Evolutionary conservation across 1,140 invertebrate species (phyloP).

Genomic region (Drosophila parvula): DNA sequence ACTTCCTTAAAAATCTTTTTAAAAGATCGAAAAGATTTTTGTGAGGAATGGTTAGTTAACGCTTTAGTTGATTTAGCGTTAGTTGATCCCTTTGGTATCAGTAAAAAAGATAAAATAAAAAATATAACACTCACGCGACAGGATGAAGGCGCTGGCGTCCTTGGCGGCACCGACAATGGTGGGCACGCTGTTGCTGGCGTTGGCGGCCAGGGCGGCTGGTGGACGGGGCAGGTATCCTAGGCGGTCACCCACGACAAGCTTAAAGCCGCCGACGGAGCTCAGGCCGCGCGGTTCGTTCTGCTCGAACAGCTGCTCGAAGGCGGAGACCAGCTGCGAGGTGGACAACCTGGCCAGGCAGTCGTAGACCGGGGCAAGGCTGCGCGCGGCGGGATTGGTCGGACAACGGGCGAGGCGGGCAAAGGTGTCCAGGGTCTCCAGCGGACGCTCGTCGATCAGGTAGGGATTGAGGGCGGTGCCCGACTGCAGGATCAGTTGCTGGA

Average conservation of each 20-base stretch:
- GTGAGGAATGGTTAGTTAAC: too few relatives aligned
- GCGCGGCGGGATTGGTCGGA: constrained; percentile 1
- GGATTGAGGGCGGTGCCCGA: constrained; percentile 82
- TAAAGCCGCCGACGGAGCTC: constrained; percentile 66
- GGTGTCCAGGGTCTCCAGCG: constrained; percentile 53
- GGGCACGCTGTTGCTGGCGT: constrained; percentile 52
- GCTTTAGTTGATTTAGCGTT: too few relatives aligned
- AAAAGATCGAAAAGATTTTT: neutral
- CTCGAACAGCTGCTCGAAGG: constrained; percentile 58
- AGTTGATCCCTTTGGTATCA: too few relatives aligned
- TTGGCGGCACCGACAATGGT: constrained; percentile 68
- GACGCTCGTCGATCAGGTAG: constrained; percentile 71
- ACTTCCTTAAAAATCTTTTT: neutral
- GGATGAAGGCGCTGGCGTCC: constrained; percentile 78
- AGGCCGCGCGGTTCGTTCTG: constrained; percentile 67
- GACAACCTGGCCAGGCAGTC: constrained; percentile 55
- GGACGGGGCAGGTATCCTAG: constrained; percentile 67
- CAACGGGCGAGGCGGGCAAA: constrained; percentile 70
- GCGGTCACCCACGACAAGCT: constrained; percentile 71
- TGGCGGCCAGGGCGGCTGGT: constrained; percentile 59
- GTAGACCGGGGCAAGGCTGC: constrained; percentile 42
- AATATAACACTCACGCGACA: constrained; percentile 64
- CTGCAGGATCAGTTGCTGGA: constrained; percentile 76
- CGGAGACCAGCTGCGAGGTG: constrained; percentile 63
- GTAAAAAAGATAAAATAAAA: too few relatives aligned